These are phyloP conservation scores for Numenius arquata DNA, from an alignment of 2,113 vertebrate genomes.

Conservation along the genomic window DNA sequence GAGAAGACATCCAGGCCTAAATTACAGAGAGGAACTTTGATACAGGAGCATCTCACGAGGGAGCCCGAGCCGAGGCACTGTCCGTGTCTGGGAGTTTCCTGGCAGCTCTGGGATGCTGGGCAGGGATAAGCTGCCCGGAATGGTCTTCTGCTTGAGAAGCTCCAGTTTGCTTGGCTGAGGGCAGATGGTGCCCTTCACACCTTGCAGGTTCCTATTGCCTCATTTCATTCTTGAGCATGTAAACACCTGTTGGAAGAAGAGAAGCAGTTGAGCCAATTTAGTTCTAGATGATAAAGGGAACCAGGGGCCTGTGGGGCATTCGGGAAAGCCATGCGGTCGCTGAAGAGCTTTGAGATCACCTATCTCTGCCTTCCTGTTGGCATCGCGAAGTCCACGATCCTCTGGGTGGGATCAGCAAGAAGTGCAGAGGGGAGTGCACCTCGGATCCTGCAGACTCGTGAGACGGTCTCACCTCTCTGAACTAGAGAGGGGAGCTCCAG, in stretches of 20 bases:
- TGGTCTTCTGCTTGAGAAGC: neutral
- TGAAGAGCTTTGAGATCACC: neutral
- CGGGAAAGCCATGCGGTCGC: fast-evolving
- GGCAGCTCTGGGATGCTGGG: neutral
- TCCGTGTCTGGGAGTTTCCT: neutral
- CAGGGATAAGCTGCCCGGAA: neutral
- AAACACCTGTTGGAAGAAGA: neutral
- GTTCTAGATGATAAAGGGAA: neutral
- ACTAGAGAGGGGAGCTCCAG: neutral
- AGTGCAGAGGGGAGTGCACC: neutral
- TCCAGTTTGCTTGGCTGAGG: neutral
- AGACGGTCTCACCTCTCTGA: neutral
- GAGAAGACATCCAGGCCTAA: slow-evolving; percentile 14
- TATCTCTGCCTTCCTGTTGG: neutral
- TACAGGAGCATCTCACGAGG: neutral
- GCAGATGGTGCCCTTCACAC: neutral
- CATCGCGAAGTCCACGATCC: fast-evolving
- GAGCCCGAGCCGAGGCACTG: neutral
- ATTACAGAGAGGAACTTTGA: slow-evolving; percentile 9
- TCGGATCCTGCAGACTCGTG: neutral
- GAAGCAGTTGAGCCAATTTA: neutral
- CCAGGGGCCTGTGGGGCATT: neutral
- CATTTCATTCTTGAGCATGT: fast-evolving
- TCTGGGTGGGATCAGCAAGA: neutral
- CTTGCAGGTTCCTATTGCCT: neutral